Evolutionary conservation across 2,888 invertebrate genomes (phyloP).

Genomic region (Coelogynopora nodosa): DNA sequence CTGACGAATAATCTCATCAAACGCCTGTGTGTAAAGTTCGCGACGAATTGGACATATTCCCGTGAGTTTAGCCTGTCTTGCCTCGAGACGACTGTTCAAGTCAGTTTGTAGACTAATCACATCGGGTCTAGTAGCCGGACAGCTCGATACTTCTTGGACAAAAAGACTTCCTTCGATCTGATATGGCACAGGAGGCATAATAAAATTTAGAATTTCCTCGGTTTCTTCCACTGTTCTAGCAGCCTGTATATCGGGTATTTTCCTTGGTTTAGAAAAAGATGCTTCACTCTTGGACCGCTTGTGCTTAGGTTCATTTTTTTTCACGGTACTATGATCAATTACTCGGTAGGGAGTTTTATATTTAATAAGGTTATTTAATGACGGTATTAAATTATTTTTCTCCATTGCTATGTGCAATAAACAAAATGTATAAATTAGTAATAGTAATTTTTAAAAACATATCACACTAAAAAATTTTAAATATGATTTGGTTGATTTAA

Average conservation of each 20-base stretch:
- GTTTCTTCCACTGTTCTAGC: conserved; percentile 4
- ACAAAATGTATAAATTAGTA: too few relatives aligned
- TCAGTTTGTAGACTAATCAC: not conserved
- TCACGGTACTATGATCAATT: not conserved
- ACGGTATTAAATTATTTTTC: not conserved
- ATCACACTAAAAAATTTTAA: too few relatives aligned
- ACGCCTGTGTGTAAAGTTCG: not conserved
- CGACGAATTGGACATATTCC: conserved; percentile 20
- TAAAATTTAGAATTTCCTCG: conserved; percentile 31
- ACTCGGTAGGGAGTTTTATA: conserved; percentile 1
- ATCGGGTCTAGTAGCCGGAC: not conserved
- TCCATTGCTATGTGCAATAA: too few relatives aligned
- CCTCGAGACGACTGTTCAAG: not conserved
- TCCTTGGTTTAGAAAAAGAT: not conserved
- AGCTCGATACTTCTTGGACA: conserved; percentile 19
- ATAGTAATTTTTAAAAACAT: too few relatives aligned
- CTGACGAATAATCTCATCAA: conserved; percentile 1
- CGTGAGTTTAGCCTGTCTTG: not conserved
- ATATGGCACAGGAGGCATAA: conserved; percentile 8
- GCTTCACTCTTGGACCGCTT: not conserved
- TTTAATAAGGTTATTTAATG: not conserved
- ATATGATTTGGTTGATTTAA: too few relatives aligned
- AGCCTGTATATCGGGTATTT: not conserved
- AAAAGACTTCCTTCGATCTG: not conserved
- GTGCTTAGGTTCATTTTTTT: not conserved